Base-by-base conservation (phyloP, 2,888 invertebrate species). In the Drosophila melanosoma region DNA sequence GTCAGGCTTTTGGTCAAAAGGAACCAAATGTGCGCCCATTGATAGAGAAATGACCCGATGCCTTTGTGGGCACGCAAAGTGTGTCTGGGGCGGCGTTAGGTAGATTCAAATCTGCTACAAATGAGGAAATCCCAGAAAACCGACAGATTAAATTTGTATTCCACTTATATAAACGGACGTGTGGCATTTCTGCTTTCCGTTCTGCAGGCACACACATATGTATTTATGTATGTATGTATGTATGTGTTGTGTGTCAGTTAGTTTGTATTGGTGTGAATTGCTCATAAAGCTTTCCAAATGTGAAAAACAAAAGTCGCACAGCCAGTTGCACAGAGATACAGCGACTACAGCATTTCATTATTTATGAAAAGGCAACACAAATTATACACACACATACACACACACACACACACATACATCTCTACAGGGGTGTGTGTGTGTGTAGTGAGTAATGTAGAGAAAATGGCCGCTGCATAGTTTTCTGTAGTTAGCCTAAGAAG, bases 91-190 rank as follows among this genome's bases (percentile, higher is more conserved):
- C 2, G 17, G 8, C 36, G 17, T 15, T n/a, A 11, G 20, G 49
- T 29, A 77, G 77, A 83, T 81, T 87, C 74, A 81, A 82, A 82
- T 84, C 82, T 74, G 72, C 67, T 81, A 82, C 87, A 86, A 87
- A 87, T 86, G 86, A 76, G 87, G 69, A 83, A 86, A 82, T 79
- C 82, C 83, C 82, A 76, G 81, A 77, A 83, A 81, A 81, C 82
- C 82, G 74, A 74, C 82, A 77, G 83, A 87, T 87, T 87, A 83
- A 86, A 86, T 82, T 87, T 85, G 82, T 83, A 86, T 82, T 77
- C 73, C 82, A 82, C 74, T 81, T 75, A 70, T 74, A 67, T 77
- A 68, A 79, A 73, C 73, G 83, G 75, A 74, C 74, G 80, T 76
- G 74, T 74, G 71, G 72, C 80, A 69, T 72, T 75, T 81, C 74